Evolutionary conservation across 2,797 vertebrate genomes (phyloP).

Genomic region (Coregonus suidteri): DNA sequence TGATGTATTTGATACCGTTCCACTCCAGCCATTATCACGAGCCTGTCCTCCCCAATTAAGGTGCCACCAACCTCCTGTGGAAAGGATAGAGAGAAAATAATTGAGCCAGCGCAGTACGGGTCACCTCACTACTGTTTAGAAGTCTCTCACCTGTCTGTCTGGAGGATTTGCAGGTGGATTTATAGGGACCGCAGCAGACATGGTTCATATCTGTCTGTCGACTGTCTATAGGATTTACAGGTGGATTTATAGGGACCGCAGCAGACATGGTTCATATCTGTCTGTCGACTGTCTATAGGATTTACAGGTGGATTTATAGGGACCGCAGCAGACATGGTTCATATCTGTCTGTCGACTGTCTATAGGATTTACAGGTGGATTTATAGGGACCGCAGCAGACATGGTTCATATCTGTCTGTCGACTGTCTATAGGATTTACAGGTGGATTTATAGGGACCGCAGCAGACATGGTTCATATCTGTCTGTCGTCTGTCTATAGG

Average conservation of each 20-base stretch:
- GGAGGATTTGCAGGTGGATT: constrained; percentile 71
- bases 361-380: constrained; percentile 81
- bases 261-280: constrained; percentile 84
- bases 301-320: not conserved
- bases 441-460: constrained; percentile 87
- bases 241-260: constrained; percentile 85
- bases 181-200: constrained; percentile 43
- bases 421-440: constrained; percentile 69
- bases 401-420: constrained; percentile 1
- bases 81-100: no score
- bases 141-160: not conserved
- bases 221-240: constrained; percentile 73
- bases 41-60: no score
- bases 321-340: no score
- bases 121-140: not conserved
- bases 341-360: not conserved
- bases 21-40: no score
- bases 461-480: constrained; percentile 83
- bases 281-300: not conserved
- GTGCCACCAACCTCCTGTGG: no score
- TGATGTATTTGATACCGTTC: no score
- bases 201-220: constrained; percentile 1
- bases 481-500: not conserved
- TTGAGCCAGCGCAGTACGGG: no score
- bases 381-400: constrained; percentile 56